These are phyloP conservation scores for Ameiurus melas DNA, from an alignment of 2,113 vertebrate genomes.

Conservation along the genomic window DNA sequence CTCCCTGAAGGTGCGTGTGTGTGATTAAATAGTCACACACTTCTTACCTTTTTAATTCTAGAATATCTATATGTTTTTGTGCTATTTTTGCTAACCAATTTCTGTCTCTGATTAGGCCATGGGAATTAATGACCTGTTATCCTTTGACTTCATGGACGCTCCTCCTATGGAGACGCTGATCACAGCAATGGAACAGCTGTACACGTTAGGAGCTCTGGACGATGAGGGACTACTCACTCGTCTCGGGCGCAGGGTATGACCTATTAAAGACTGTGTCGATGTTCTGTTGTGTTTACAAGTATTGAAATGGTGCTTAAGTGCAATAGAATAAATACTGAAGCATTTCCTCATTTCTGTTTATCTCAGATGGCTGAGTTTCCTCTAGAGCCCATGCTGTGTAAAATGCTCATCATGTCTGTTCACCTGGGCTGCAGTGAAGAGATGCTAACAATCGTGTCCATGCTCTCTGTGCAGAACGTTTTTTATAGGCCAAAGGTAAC, in stretches of 20 bases:
- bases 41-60: neutral
- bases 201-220: conserved; percentile 93
- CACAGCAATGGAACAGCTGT: conserved; percentile 98
- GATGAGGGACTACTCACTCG: conserved; percentile 95
- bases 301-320: neutral
- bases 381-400: conserved; percentile 96
- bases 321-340: neutral
- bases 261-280: neutral
- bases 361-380: conserved; percentile 96
- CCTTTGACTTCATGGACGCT: conserved; percentile 99
- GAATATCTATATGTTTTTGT: neutral
- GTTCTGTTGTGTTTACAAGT: neutral
- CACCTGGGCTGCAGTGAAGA: conserved; percentile 96
- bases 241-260: conserved; percentile 87
- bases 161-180: conserved; percentile 98
- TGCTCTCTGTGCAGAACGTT: conserved; percentile 97
- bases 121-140: conserved; percentile 97
- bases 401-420: conserved; percentile 99
- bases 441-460: conserved; percentile 97
- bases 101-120: conserved; percentile 78
- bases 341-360: conserved; percentile 25
- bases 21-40: neutral
- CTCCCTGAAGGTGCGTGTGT: conserved; percentile 85
- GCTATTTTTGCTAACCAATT: neutral
- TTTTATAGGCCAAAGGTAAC: conserved; percentile 96